phyloP scores from a whole-genome alignment of 2,888 invertebrate genomes.

The Pogonocherus hispidulus region DNA sequence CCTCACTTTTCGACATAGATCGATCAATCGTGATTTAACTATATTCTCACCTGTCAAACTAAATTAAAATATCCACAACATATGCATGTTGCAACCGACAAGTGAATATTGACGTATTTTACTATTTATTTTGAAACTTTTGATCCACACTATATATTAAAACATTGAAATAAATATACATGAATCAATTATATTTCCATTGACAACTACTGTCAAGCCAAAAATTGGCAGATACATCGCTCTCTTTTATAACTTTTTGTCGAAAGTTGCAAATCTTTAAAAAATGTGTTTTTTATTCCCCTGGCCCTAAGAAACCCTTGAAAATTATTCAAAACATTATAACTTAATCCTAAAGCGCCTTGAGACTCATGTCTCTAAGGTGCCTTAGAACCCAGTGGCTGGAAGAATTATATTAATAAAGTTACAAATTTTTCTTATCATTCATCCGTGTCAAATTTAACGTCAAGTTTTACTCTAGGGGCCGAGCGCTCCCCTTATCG shows the following conservation, averaged over 20 bases:
- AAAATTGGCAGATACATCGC: too few relatives aligned
- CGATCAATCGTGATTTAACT: too few relatives aligned
- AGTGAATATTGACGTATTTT: too few relatives aligned
- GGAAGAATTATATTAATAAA: not conserved
- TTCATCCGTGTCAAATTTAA: not conserved
- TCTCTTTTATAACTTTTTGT: not conserved
- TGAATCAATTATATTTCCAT: too few relatives aligned
- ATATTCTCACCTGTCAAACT: too few relatives aligned
- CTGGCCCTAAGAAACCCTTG: not conserved
- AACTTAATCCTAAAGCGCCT: not conserved
- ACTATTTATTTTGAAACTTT: too few relatives aligned
- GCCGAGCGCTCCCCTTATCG: not conserved
- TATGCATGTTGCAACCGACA: too few relatives aligned
- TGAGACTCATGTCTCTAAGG: not conserved
- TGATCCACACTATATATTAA: too few relatives aligned
- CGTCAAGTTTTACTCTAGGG: not conserved
- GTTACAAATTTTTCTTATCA: constrained; percentile 4
- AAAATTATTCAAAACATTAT: constrained; percentile 3
- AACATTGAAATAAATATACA: too few relatives aligned
- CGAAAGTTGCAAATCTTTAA: not conserved
- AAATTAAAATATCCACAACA: too few relatives aligned
- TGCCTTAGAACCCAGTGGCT: not conserved
- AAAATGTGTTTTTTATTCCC: not conserved
- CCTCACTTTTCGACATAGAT: too few relatives aligned
- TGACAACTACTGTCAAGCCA: too few relatives aligned